A percentile compares a stretch with the other conserved stretches of the same genome.
Evolutionary conservation across 2,888 invertebrate genomes (phyloP).

Genomic region (Nephrotoma appendiculata): DNA sequence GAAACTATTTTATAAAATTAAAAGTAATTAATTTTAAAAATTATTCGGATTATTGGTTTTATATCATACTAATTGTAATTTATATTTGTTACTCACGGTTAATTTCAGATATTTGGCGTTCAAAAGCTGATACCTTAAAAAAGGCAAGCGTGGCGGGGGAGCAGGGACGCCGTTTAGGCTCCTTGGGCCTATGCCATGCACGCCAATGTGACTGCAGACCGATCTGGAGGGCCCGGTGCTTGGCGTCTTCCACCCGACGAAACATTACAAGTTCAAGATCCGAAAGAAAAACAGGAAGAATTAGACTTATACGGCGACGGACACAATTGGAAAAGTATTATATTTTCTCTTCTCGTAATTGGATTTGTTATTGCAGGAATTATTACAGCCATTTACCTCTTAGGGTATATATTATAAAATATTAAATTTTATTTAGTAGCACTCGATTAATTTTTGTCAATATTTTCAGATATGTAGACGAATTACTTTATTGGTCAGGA

Average conservation of each 20-base stretch:
- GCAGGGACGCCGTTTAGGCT: slow-evolving; percentile 37
- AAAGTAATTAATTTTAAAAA: too few relatives aligned
- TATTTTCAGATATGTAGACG: slow-evolving; percentile 61
- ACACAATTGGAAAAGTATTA: slow-evolving; percentile 79
- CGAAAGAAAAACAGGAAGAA: slow-evolving; percentile 74
- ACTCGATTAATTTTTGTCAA: slow-evolving; percentile 9
- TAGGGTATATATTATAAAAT: slow-evolving; percentile 48
- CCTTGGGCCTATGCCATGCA: slow-evolving; percentile 59
- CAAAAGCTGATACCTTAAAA: slow-evolving; percentile 36
- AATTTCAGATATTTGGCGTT: slow-evolving; percentile 18
- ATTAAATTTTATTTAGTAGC: not conserved
- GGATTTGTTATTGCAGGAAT: slow-evolving; percentile 76
- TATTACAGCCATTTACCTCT: slow-evolving; percentile 74
- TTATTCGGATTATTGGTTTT: too few relatives aligned
- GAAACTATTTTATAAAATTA: too few relatives aligned
- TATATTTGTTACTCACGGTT: slow-evolving; percentile 17
- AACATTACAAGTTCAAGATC: slow-evolving; percentile 80
- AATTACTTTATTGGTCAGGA: slow-evolving; percentile 77
- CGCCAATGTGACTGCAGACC: slow-evolving; percentile 77
- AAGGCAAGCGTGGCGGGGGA: slow-evolving; percentile 43
- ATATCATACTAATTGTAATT: not conserved
- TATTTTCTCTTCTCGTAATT: slow-evolving; percentile 76
- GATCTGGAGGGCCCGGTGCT: slow-evolving; percentile 56
- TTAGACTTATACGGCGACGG: slow-evolving; percentile 66
- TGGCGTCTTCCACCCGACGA: slow-evolving; percentile 88